Evolutionary conservation across 1,140 invertebrate genomes (phyloP), one percentile per base, ranked within the genome.

Genomic region (Drosophila miranda): DNA sequence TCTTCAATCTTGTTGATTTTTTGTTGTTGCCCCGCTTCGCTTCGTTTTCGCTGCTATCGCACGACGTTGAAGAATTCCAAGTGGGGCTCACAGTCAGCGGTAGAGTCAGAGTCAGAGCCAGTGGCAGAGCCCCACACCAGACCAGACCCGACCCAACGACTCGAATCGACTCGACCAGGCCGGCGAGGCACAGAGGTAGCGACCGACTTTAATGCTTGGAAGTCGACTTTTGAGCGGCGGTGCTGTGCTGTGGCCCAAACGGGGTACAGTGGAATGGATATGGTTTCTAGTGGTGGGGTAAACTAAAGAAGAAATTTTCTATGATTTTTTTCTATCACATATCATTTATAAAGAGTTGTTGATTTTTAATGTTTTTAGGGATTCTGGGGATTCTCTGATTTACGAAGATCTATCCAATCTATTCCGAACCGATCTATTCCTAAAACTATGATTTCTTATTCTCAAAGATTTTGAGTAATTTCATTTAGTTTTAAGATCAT

Each of bases 161-260:
- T 60, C 77, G 5, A 26, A 19, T 71, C 55, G 64, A 70, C 55
- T 56, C 60, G 67, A 8, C 34, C 34, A 13, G 34, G 34, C 34
- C 54, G 48, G 57, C 49, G 75, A 64, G 73, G 67, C 72, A 62
- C 28, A 42, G 53, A 66, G 68, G 51, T 55, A 74, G 75, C 57
- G 81, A 86, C 81, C 81, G 82, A 84, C 81, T 84, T 84, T 81
- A 84, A 63, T 86, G 81, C 77, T 86, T 68, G 62, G 46, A 86
- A 84, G 68, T 69, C 51, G 73, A 74, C 77, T 84, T 79, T 77
- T 62, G 63, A 69, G 70, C 55, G 46, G 74, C 34, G 34, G 0
- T 13, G 9, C 30, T 3, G 30, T 34, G 30, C 9, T 42, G 45
- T 46, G 19, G 26, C 61, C 57, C 57, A 63, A 79, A 51, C 67